Conservation (phyloP, 2,113 vertebrate genomes). For the Lamprotornis superbus region DNA sequence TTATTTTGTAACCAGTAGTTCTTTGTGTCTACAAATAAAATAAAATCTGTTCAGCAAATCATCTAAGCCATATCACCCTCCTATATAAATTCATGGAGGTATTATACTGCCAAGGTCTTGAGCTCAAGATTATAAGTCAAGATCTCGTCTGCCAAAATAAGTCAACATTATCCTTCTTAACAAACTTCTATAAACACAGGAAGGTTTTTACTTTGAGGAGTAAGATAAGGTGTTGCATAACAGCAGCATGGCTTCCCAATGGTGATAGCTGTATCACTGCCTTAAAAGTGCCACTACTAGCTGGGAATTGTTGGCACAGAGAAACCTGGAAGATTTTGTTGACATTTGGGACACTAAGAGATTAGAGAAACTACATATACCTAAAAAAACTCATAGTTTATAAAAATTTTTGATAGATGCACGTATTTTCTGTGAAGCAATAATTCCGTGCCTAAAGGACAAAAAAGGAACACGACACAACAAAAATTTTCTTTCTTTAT, state of each 20-base stretch:
- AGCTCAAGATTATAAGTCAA: background rate
- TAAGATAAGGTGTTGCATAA: background rate
- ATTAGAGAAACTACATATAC: background rate
- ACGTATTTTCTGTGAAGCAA: background rate
- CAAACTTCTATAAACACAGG: background rate
- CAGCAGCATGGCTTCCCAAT: fast-evolving
- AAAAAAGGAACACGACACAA: background rate
- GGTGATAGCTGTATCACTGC: background rate
- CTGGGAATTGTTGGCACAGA: background rate
- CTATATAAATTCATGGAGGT: background rate
- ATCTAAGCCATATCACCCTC: background rate
- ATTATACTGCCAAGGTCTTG: background rate
- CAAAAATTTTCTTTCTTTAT: background rate
- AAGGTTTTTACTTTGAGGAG: background rate
- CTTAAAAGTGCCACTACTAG: background rate
- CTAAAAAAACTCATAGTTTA: background rate
- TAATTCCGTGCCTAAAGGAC: background rate
- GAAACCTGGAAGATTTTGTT: background rate
- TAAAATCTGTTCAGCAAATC: background rate
- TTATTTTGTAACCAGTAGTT: background rate
- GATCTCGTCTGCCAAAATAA: background rate
- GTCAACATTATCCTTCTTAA: background rate
- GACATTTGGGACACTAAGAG: background rate
- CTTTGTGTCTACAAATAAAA: background rate
- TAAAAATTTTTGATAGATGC: background rate